Conservation (phyloP, 2,888 invertebrate species). For the Pelosia muscerda region DNA sequence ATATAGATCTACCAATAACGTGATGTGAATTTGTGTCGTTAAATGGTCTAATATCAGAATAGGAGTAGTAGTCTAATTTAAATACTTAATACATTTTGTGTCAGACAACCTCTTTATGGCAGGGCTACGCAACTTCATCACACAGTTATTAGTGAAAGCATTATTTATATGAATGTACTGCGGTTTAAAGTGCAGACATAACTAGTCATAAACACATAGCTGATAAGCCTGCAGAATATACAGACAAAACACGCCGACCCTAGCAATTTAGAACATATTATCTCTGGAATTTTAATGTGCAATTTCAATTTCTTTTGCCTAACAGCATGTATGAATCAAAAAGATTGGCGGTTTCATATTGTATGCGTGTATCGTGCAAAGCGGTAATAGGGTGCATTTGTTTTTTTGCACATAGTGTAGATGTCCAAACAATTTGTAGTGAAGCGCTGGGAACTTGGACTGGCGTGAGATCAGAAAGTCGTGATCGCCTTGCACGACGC, state of each 20-base stretch:
- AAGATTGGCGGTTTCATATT: conserved; percentile 35
- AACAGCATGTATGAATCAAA: conserved; percentile 28
- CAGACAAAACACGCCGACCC: conserved; percentile 28
- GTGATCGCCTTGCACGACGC: conserved; percentile 77
- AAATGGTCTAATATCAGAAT: background rate
- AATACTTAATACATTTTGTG: background rate
- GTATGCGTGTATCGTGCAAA: conserved; percentile 45
- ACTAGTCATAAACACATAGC: background rate
- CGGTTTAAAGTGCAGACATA: background rate
- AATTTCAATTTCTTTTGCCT: conserved; percentile 38
- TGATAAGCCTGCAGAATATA: conserved; percentile 19
- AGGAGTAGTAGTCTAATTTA: background rate
- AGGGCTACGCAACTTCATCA: background rate
- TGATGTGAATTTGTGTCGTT: background rate
- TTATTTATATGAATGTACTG: background rate
- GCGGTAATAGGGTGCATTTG: conserved; percentile 41
- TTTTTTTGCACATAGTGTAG: conserved; percentile 63
- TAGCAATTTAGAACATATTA: conserved; percentile 33
- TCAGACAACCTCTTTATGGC: background rate
- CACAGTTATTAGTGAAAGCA: background rate
- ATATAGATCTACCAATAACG: background rate
- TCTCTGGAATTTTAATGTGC: conserved; percentile 34
- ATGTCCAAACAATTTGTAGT: conserved; percentile 67
- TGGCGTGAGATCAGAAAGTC: conserved; percentile 77
- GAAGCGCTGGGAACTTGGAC: conserved; percentile 70